Percentiles rank a stretch among this genome's conserved stretches.
phyloP scores from a whole-genome alignment of 2,888 invertebrate genomes.

The Autographa gamma region DNA sequence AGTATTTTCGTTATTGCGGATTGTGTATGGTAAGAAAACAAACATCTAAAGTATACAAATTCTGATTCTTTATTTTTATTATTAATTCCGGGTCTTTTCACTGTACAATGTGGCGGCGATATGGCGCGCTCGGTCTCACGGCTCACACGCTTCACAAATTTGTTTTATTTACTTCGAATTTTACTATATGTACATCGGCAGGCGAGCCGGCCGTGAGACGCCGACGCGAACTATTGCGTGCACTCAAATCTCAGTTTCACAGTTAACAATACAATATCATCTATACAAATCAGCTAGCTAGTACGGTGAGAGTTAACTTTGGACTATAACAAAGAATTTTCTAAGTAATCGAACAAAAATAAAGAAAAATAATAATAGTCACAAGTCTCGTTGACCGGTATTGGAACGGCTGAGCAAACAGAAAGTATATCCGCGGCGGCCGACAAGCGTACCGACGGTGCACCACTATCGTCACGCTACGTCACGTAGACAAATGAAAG shows the following conservation, averaged over 20 bases:
- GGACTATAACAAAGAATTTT: constrained; percentile 33
- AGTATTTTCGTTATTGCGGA: constrained; percentile 1
- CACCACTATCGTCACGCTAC: constrained; percentile 30
- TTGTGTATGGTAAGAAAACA: constrained; percentile 60
- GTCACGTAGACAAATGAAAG: constrained; percentile 20
- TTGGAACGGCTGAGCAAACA: constrained; percentile 27
- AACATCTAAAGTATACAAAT: constrained; percentile 80
- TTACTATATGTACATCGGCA: constrained; percentile 77
- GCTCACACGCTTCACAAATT: constrained; percentile 57
- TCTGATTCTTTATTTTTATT: constrained; percentile 82
- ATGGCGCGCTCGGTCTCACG: constrained; percentile 62
- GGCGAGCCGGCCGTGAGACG: constrained; percentile 63
- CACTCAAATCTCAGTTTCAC: constrained; percentile 41
- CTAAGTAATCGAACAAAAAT: constrained; percentile 22
- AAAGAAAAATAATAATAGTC: constrained; percentile 18
- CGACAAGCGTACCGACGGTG: constrained; percentile 24
- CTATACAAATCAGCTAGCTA: constrained; percentile 27
- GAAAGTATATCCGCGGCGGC: constrained; percentile 28
- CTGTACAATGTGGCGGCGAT: constrained; percentile 71
- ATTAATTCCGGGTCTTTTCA: constrained; percentile 69
- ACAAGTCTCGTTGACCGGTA: constrained; percentile 19
- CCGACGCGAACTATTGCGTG: constrained; percentile 50
- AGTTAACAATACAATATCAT: constrained; percentile 44
- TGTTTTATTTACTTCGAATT: constrained; percentile 65
- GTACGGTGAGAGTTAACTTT: constrained; percentile 31